Base-by-base conservation (phyloP, 1,140 invertebrate genomes). In the Zaprionus tsacasi region DNA sequence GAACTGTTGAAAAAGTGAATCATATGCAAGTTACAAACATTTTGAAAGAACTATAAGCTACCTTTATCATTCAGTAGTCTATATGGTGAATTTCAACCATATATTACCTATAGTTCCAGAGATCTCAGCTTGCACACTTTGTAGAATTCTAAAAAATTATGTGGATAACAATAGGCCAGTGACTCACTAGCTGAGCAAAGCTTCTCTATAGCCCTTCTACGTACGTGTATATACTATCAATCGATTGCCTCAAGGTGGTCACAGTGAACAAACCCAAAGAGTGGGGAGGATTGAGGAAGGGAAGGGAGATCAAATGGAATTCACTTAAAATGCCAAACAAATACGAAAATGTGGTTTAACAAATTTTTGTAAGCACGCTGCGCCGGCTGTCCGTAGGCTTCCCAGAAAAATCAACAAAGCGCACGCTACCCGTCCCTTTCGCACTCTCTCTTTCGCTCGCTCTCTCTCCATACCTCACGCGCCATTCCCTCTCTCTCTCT, bases 321-420 rank as follows among this genome's bases (percentile, higher is more conserved):
- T 69, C 77, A 77, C 69, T 79, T 79, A 77, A 52, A 77, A 79
- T 69, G 61, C 70, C 66, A 72, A 65, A 78, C 66, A 72, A 70
- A 70, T 74, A 48, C 43, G 45, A 50, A 60, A 70, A 71, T 61
- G 70, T 76, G 78, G 71, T 82, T 66, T 78, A 79, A 73, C 68
- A 73, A 79, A 82, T 77, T 79, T 70, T 65, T 56, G 45, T 50
- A 79, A 79, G 77, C 55, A 69, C 74, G 60, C 55, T 64, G 58
- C 63, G 77, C 77, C 77, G 77, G 80, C 80, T 78, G 81, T 75
- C 74, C 60, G 70, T 58, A 48, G 59, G 50, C 76, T 88, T 88
- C 83, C 83, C 83, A 89, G 83, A 88, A 88, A 85, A 78, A 48
- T 70, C 74, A 82, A 89, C 81, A 89, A 88, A 83, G 85, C 70